These are phyloP conservation scores for Tanytarsus gracilentus DNA, from an alignment of 2,888 invertebrate genomes.

Conservation along the genomic window DNA sequence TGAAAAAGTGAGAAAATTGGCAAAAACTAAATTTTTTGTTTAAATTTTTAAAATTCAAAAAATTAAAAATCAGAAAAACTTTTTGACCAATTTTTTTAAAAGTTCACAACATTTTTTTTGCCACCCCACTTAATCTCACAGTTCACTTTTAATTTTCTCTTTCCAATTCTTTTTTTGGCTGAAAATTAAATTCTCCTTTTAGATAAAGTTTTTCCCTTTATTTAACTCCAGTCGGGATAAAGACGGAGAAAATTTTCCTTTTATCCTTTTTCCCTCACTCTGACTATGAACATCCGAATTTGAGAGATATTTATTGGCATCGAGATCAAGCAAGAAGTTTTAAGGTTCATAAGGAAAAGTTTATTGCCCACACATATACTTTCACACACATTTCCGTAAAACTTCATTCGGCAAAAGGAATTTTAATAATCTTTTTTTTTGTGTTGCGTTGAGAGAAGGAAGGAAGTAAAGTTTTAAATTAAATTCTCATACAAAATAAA, in stretches of 20 bases:
- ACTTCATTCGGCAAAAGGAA: background rate
- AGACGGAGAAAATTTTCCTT: background rate
- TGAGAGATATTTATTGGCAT: background rate
- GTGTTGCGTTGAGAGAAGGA: background rate
- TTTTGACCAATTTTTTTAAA: too few relatives aligned
- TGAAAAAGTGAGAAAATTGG: too few relatives aligned
- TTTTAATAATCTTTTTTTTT: background rate
- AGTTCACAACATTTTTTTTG: too few relatives aligned
- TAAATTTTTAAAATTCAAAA: too few relatives aligned
- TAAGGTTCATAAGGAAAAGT: background rate
- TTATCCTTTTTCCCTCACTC: background rate
- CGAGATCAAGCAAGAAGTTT: background rate
- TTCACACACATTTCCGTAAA: too few relatives aligned
- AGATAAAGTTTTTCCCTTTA: background rate
- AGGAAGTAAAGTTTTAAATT: constrained; percentile 23
- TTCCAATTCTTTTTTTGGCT: too few relatives aligned
- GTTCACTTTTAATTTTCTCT: constrained; percentile 8
- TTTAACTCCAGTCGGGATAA: too few relatives aligned
- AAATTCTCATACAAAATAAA: constrained; percentile 1
- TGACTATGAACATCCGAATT: too few relatives aligned
- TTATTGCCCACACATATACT: too few relatives aligned
- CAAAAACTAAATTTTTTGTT: too few relatives aligned
- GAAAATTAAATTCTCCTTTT: constrained; percentile 14
- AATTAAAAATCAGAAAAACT: too few relatives aligned
- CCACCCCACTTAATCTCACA: too few relatives aligned